These are phyloP conservation scores for Petromus typicus DNA, from an alignment of 2,113 vertebrate genomes.

Conservation along the genomic window DNA sequence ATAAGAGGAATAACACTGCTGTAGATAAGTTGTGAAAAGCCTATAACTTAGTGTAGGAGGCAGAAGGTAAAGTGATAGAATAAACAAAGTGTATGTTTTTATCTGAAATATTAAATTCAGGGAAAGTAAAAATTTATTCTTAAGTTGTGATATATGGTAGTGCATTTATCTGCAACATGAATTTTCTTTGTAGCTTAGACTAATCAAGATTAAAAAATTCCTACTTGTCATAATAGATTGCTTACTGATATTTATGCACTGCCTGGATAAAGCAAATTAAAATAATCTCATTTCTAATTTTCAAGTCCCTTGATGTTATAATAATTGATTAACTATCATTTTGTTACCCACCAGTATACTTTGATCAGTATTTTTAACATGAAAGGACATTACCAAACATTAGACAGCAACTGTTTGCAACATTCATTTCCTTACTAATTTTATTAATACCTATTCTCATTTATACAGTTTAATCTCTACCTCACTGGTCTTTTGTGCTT, in stretches of 20 bases:
- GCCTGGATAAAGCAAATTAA: constrained; percentile 57
- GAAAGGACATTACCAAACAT: constrained; percentile 11
- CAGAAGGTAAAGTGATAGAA: neutral
- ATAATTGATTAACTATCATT: constrained; percentile 52
- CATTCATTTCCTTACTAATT: constrained; percentile 51
- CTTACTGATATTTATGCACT: constrained; percentile 21
- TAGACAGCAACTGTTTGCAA: constrained; percentile 12
- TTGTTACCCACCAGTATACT: constrained; percentile 51
- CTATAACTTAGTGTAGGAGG: neutral
- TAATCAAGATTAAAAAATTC: constrained; percentile 55
- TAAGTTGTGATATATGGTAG: neutral
- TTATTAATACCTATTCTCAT: constrained; percentile 3
- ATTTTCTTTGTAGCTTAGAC: constrained; percentile 43
- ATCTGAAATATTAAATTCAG: constrained; percentile 2
- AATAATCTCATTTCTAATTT: constrained; percentile 43
- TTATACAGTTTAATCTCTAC: neutral
- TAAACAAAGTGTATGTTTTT: constrained; percentile 3
- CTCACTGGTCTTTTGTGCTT: neutral
- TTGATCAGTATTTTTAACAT: constrained; percentile 52
- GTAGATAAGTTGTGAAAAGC: neutral
- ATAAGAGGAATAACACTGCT: constrained; percentile 7
- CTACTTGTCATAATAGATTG: constrained; percentile 51
- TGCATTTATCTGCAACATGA: constrained; percentile 22
- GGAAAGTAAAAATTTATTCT: constrained; percentile 17
- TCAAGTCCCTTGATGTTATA: constrained; percentile 44